Evolutionary conservation across 2,888 invertebrate species (phyloP).

Genomic region (Xanthorhoe designata): DNA sequence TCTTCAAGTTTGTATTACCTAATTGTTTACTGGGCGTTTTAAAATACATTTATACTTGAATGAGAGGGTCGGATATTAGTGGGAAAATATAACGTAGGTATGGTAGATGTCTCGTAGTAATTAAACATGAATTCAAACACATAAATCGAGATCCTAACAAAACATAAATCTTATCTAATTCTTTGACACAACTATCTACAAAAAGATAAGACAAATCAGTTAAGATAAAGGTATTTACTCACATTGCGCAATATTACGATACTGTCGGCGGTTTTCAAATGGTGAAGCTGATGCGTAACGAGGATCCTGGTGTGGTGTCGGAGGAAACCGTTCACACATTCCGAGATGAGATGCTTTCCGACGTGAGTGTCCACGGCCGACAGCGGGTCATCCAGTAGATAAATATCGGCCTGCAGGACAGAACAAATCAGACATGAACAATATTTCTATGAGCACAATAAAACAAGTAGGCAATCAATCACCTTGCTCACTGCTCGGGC

Average conservation of each 20-base stretch:
- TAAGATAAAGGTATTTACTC: conserved; percentile 54
- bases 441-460: too few relatives aligned
- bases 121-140: too few relatives aligned
- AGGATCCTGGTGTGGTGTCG: conserved; percentile 89
- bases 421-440: too few relatives aligned
- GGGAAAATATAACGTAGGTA: too few relatives aligned
- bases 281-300: conserved; percentile 94
- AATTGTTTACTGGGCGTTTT: too few relatives aligned
- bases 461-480: too few relatives aligned
- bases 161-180: background rate
- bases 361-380: conserved; percentile 92
- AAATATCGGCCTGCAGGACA: conserved; percentile 86
- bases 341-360: conserved; percentile 88
- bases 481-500: too few relatives aligned
- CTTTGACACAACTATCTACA: background rate
- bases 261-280: conserved; percentile 87
- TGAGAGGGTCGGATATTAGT: too few relatives aligned
- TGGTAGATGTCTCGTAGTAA: too few relatives aligned
- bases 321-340: conserved; percentile 87
- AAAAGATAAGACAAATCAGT: background rate
- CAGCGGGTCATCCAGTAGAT: conserved; percentile 91
- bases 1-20: too few relatives aligned
- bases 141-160: too few relatives aligned
- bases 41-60: too few relatives aligned
- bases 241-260: conserved; percentile 89